These are phyloP conservation scores for Drosophila kambysellisi DNA, from an alignment of 2,888 invertebrate species.

Conservation along the genomic window DNA sequence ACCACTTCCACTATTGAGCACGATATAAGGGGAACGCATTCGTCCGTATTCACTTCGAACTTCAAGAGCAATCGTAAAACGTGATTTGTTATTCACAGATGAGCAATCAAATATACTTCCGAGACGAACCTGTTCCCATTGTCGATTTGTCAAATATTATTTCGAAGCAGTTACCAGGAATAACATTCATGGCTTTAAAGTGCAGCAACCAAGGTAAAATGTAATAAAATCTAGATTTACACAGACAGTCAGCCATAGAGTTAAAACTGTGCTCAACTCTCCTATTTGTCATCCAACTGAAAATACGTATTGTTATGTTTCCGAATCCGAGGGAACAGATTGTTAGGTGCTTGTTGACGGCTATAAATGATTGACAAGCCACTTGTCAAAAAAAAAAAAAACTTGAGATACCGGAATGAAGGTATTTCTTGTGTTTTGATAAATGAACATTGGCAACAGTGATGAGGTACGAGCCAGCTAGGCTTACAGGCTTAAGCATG, in stretches of 20 bases:
- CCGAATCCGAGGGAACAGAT: background rate
- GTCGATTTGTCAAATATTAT: background rate
- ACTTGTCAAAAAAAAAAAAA: background rate
- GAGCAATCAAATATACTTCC: background rate
- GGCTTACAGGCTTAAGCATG: constrained; percentile 32
- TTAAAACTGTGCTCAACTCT: background rate
- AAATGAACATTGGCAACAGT: constrained; percentile 40
- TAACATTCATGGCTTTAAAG: background rate
- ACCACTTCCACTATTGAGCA: background rate
- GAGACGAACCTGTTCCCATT: background rate
- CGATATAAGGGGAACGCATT: background rate
- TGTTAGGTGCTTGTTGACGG: background rate
- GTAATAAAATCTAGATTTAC: background rate
- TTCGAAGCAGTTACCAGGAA: background rate
- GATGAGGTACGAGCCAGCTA: constrained; percentile 1
- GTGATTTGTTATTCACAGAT: background rate
- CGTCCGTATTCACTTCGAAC: background rate
- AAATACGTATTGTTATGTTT: background rate
- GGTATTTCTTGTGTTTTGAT: constrained; percentile 43
- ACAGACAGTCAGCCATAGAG: background rate
- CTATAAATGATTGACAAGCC: background rate
- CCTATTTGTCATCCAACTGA: background rate
- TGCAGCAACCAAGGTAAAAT: background rate
- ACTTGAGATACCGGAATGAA: background rate
- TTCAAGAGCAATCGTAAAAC: background rate